Evolutionary conservation across 2,113 vertebrate genomes (phyloP).

Genomic region (Larimichthys crocea): DNA sequence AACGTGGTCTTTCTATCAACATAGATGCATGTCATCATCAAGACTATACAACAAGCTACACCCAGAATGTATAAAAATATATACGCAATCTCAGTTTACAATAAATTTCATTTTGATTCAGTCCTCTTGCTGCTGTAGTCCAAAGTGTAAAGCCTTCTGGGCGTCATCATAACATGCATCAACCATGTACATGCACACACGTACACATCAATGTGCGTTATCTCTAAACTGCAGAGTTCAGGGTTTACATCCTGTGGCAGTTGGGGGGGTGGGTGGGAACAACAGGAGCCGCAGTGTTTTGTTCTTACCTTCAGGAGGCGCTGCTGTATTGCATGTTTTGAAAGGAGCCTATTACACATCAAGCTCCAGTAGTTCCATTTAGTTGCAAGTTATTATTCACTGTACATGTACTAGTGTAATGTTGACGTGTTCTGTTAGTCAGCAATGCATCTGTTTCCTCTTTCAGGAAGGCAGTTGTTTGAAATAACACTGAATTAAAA

Average conservation of each 20-base stretch:
- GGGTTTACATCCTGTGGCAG: conserved; percentile 46
- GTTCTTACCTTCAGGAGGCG: conserved; percentile 55
- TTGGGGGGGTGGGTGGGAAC: neutral
- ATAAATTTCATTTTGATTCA: neutral
- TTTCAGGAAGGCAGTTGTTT: neutral
- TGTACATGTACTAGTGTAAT: neutral
- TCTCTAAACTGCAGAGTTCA: conserved; percentile 33
- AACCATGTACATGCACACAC: neutral
- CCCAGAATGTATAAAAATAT: too few species aligned
- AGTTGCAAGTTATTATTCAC: neutral
- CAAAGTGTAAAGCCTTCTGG: neutral
- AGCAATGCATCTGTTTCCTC: neutral
- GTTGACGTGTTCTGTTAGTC: neutral
- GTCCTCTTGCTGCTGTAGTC: neutral
- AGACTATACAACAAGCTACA: neutral
- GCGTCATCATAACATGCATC: neutral
- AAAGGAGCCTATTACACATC: rapidly evolving
- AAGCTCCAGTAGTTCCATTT: neutral
- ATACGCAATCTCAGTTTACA: neutral
- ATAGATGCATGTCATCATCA: neutral
- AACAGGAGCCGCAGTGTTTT: conserved; percentile 34
- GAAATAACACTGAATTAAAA: neutral
- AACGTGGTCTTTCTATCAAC: neutral
- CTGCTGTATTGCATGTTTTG: conserved; percentile 14
- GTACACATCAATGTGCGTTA: conserved; percentile 15